Percentiles rank a stretch among this genome's conserved stretches.
Evolutionary conservation across 2,797 vertebrate species (phyloP).

Genomic region (Lithobates pipiens): DNA sequence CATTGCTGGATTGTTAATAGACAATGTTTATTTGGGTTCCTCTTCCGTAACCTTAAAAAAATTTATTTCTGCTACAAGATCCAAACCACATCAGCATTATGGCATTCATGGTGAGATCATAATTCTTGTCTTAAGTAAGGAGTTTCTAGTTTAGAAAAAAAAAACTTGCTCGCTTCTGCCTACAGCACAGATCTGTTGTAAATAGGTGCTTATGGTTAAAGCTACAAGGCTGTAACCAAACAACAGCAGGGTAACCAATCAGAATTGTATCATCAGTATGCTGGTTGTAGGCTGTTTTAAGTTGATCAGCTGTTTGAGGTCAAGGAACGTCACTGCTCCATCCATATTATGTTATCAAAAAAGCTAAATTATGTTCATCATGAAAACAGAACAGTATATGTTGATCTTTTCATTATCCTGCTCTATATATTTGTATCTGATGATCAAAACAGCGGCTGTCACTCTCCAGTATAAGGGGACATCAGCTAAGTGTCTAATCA

Average conservation of each 20-base stretch:
- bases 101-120: neutral
- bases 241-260: too few relatives aligned
- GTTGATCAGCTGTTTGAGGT: too few relatives aligned
- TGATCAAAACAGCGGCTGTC: neutral
- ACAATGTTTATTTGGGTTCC: constrained; percentile 16
- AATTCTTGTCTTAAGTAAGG: neutral
- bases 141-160: neutral
- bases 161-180: neutral
- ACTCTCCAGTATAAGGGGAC: neutral
- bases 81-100: constrained; percentile 27
- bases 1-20: neutral
- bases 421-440: neutral
- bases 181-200: neutral
- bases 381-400: neutral
- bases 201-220: neutral
- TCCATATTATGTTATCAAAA: neutral
- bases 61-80: neutral
- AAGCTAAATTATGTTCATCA: neutral
- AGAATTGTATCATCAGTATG: neutral
- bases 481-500: neutral
- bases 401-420: neutral
- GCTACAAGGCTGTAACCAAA: too few relatives aligned
- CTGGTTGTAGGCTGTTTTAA: too few relatives aligned
- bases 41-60: neutral
- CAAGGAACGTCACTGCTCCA: neutral